Conservation (phyloP, 92 coral and sea anemone species). For the Palythoa grandis region DNA sequence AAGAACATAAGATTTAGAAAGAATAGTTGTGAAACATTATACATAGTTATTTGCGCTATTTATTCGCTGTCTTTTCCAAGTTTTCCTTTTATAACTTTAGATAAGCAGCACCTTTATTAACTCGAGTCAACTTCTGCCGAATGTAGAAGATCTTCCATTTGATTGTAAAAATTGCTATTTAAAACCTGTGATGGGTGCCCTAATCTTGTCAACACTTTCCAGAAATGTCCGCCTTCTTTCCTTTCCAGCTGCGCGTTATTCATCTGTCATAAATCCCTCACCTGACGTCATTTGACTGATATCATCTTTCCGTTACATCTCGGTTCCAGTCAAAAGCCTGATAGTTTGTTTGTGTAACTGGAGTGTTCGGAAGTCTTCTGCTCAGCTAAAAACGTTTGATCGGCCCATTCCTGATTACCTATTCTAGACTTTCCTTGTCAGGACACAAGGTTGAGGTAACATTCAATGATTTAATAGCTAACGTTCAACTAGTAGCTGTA, state of each 20-base stretch:
- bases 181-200: not conserved
- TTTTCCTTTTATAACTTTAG: too few species aligned
- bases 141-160: too few species aligned
- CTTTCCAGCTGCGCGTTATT: slow-evolving; percentile 5
- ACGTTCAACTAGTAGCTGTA: too few species aligned
- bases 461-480: not conserved
- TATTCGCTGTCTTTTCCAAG: too few species aligned
- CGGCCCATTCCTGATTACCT: not conserved
- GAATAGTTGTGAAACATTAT: too few species aligned
- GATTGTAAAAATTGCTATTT: slow-evolving; percentile 1
- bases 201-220: slow-evolving; percentile 31
- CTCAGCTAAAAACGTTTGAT: not conserved
- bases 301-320: slow-evolving; percentile 30
- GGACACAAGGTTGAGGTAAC: not conserved
- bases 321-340: not conserved
- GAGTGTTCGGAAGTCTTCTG: slow-evolving; percentile 28
- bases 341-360: slow-evolving; percentile 34
- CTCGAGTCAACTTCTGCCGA: too few species aligned
- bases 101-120: too few species aligned
- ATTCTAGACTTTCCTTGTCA: not conserved
- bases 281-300: slow-evolving; percentile 18
- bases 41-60: too few species aligned
- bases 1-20: too few species aligned
- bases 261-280: not conserved
- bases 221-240: slow-evolving; percentile 8